Evolutionary conservation across 2,113 vertebrate genomes (phyloP), one percentile per base, ranked within the genome.

Genomic region (Prietella phreatophila): DNA sequence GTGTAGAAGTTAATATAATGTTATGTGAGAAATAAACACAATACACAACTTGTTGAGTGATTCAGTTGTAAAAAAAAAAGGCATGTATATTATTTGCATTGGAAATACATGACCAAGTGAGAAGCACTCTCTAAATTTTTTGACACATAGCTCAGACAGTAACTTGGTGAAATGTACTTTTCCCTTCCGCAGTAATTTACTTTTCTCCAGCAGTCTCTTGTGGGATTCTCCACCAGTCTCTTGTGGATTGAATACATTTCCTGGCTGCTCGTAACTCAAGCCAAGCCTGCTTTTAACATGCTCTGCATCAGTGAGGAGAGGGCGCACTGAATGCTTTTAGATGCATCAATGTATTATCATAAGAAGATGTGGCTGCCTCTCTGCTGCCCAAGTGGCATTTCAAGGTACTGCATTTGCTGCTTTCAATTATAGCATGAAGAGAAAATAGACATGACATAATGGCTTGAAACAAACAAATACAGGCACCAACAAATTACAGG

Each of bases 201-300:
- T 73, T 85, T 89, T 69, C 73, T 73, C 56, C 85, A n/a, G n/a
- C 78, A 86, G 89, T 89, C 90, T 90, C 90, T 87, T 73, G 86
- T 89, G 91, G 90, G n/a, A n/a, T n/a, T n/a, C n/a, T n/a, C n/a
- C n/a, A 73, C 85, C 78, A 86, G 89, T 89, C 90, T 90, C 90
- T 87, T 73, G 86, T 89, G 91, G 90, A 76, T 79, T 88, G 91
- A 88, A 89, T 89, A 83, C 89, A 91, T 92, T 92, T 92, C 90
- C 90, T 89, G 90, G 84, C 89, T 89, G 89, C 86, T 90, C 82
- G 91, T 90, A 92, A 92, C 88, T 83, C 88, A 92, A 89, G 88
- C 91, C 90, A 88, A 84, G 55, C 81, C 86, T 90, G 85, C 85
- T 89, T 89, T 90, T 89, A 91, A 90, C 90, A 90, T 85, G 82